Conservation (phyloP, 2,888 invertebrate genomes). For the Diplazon laetatorius region DNA sequence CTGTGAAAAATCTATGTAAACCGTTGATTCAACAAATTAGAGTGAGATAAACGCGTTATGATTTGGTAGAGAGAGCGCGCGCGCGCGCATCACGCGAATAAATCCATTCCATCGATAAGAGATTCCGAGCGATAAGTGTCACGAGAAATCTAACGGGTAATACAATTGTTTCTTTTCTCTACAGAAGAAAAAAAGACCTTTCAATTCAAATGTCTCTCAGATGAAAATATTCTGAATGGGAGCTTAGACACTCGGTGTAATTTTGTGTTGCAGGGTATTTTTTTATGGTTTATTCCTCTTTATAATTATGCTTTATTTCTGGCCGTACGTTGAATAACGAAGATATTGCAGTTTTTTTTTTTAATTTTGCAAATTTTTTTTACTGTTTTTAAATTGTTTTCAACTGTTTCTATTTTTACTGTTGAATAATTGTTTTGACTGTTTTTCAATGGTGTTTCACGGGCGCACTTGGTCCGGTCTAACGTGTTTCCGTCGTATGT, state of each 20-base stretch:
- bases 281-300: no score
- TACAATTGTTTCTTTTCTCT: not conserved
- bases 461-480: conserved; percentile 7
- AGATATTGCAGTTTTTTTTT: no score
- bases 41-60: conserved; percentile 8
- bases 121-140: conserved; percentile 24
- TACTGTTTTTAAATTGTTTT: no score
- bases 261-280: no score
- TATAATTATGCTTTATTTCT: not conserved
- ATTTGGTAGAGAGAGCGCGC: no score
- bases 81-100: conserved; percentile 36
- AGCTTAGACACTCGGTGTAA: no score
- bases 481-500: conserved; percentile 3
- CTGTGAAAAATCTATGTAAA: not conserved
- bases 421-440: no score
- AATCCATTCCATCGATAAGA: conserved; percentile 55
- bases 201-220: no score
- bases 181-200: no score
- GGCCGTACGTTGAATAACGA: not conserved
- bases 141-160: conserved; percentile 15
- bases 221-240: not conserved
- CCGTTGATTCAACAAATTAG: conserved; percentile 1
- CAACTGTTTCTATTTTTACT: no score
- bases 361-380: no score
- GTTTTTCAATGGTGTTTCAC: no score